Evolutionary conservation across 2,113 vertebrate genomes (phyloP), one percentile per base, ranked within the genome.

Genomic region (Platycercus adscitus): DNA sequence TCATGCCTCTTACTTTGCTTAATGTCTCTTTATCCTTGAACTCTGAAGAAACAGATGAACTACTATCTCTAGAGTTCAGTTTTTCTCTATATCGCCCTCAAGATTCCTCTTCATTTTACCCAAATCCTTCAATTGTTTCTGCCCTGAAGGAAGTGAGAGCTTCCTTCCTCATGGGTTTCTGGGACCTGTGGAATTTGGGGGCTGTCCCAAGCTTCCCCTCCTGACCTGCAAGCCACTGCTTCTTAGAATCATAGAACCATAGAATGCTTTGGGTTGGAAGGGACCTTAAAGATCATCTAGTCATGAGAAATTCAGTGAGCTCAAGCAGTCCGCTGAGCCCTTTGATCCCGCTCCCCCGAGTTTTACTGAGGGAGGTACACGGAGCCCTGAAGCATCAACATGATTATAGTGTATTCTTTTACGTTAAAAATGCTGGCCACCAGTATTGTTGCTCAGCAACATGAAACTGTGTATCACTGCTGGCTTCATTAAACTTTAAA

Each of bases 401-500:
- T 86, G 73, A 90, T 91, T 88, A 87, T 78, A 19, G 49, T 33
- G 15, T 75, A 90, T 81, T 95, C 75, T 86, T 81, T 69, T 63
- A 31, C 43, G 49, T 96, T 72, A 89, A 89, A 88, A 86, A 89
- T 70, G 7, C 26, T 86, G 95, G 89, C 91, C 92, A 50, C 83
- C 61, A 58, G 14, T 81, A 55, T 37, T 66, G 96, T 98, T 97
- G 96, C 97, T 61, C 86, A 94, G 97, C 97, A 97, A 97, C 97
- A 16, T 8, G 72, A 86, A 92, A 61, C 76, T 93, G 65, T 97
- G 95, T 96, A 91, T 92, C 81, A 96, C 94, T 95, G 88, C 95
- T 94, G 95, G 83, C 95, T 94, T 97, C 97, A 85, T 97, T 96
- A 97, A 97, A 94, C 68, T 96, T 97, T 97, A 94, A 98, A 98